These are phyloP conservation scores for Sparus aurata DNA, from an alignment of 2,797 vertebrate genomes.

Conservation along the genomic window DNA sequence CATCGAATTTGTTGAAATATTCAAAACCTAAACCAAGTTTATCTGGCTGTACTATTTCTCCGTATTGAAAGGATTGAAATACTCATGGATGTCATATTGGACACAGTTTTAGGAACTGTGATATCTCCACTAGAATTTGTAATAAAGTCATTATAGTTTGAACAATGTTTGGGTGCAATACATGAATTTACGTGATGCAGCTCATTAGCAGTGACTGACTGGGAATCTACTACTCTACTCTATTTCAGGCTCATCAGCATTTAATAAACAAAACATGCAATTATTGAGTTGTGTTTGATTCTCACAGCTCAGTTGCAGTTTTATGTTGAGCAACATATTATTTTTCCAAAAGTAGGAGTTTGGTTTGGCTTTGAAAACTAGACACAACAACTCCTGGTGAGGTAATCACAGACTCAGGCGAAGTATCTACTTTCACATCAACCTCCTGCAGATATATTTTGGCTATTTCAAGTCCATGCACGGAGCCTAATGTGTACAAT, in stretches of 20 bases:
- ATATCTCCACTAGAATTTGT: too few relatives aligned
- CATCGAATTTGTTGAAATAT: background rate
- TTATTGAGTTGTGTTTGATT: background rate
- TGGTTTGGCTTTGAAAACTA: background rate
- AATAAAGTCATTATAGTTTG: background rate
- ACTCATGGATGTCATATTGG: background rate
- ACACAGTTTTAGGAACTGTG: too few relatives aligned
- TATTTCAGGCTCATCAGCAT: background rate
- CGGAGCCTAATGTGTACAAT: background rate
- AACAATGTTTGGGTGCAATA: background rate
- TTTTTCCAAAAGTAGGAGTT: background rate
- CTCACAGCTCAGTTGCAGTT: background rate
- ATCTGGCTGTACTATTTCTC: background rate
- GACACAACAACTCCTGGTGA: background rate
- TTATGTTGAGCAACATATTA: too few relatives aligned
- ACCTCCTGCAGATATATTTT: conserved; percentile 11
- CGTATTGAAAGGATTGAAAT: too few relatives aligned
- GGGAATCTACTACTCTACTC: too few relatives aligned
- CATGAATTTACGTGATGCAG: background rate
- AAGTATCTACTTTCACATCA: conserved; percentile 1
- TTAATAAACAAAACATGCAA: background rate
- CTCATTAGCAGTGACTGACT: conserved; percentile 7
- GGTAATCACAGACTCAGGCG: conserved; percentile 2
- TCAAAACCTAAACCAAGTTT: background rate
- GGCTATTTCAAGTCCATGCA: background rate